Base-by-base conservation (phyloP, 2,797 vertebrate species). In the Leptodactylus fallax region DNA sequence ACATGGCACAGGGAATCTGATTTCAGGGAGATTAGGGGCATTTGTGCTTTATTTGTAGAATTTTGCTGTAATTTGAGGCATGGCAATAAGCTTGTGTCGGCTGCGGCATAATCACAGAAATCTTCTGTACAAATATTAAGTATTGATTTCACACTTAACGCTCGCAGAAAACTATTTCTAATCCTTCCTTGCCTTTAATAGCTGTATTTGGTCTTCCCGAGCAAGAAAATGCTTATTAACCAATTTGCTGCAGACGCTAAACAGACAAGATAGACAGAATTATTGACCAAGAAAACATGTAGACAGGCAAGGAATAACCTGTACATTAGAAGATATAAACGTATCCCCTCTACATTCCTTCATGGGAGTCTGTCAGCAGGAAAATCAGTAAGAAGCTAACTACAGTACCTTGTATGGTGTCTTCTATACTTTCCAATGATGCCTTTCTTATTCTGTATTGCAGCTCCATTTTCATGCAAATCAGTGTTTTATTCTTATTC, bases 21-120 rank as follows among this genome's bases (percentile, higher is more conserved):
- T 85, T 78, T 85, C 47, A 79, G 58, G 60, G 17, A 58, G 53
- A 84, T 74, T 74, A 84, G 45, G 21, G 53, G 69, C 27, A 56
- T 76, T 84, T 49, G 55, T 60, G 51, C 17, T n/a, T 47, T 16
- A n/a, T 84, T 53, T 60, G 49, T 13, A 21, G 16, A 36, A 53
- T 56, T 83, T 55, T 17, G 49, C 17, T 69, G 81, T 83, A 83
- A 83, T 71, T 71, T 83, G 47, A 67, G 7, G 13, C 60, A 81
- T 47, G 19, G 19, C 12, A 60, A 81, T 63, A n/a, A 23, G 60
- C 25, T 49, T 25, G 67, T 56, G 25, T 19, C 56, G 65, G 81
- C 25, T 56, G 65, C 7, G 1, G 23, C 17, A 9, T 67, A 56
- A 71, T 83, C 65, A 71, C 65, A 71, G 16, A 36, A 55, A 19